phyloP scores from a whole-genome alignment of 64 coral and sea anemone genomes.

The Montipora efflorescens region DNA sequence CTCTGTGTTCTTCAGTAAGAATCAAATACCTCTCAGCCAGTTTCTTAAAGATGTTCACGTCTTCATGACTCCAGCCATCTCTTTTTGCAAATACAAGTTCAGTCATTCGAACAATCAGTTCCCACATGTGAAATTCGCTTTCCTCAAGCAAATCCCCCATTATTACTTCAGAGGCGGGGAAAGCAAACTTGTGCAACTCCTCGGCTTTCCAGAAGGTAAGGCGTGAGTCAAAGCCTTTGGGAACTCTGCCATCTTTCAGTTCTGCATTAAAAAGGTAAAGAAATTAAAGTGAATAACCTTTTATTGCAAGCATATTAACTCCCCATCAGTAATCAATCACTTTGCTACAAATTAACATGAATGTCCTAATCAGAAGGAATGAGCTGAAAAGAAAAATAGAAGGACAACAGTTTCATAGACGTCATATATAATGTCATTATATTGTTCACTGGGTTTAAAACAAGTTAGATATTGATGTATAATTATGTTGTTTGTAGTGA shows the following conservation, averaged over 20 bases:
- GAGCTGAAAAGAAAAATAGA: too few relatives aligned
- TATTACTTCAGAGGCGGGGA: constrained; percentile 53
- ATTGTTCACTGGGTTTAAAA: too few relatives aligned
- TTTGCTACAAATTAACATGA: not conserved
- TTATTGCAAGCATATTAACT: too few relatives aligned
- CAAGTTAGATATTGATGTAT: too few relatives aligned
- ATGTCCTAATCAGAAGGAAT: too few relatives aligned
- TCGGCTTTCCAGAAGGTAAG: constrained; percentile 49
- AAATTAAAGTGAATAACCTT: too few relatives aligned
- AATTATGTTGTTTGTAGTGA: too few relatives aligned
- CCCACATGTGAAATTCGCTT: constrained; percentile 14
- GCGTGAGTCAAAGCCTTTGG: constrained; percentile 26
- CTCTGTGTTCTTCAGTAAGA: constrained; percentile 21
- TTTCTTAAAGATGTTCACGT: constrained; percentile 6
- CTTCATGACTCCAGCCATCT: constrained; percentile 46
- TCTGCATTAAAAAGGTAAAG: not conserved
- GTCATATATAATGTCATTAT: too few relatives aligned
- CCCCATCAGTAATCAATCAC: too few relatives aligned
- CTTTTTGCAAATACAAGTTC: constrained; percentile 25
- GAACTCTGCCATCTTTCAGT: constrained; percentile 42
- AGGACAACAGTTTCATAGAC: too few relatives aligned
- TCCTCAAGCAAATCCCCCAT: not conserved
- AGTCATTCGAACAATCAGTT: constrained; percentile 30
- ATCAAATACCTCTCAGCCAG: constrained; percentile 9
- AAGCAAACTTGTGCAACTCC: constrained; percentile 49